Base-by-base conservation (phyloP, 2,797 vertebrate genomes). In the Chelidonichthys spinosus region DNA sequence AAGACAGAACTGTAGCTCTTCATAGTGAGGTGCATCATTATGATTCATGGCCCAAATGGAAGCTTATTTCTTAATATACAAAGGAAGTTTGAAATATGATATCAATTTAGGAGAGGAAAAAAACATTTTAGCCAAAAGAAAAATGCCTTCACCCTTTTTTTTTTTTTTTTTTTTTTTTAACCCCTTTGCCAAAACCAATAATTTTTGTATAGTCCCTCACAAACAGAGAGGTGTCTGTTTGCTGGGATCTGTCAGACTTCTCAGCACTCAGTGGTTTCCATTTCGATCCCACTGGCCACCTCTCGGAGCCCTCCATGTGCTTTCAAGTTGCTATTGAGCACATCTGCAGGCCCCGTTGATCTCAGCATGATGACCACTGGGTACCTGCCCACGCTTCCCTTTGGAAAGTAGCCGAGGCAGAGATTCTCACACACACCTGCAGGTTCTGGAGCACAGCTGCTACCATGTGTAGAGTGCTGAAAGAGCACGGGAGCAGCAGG, bases 391-490 rank as follows among this genome's bases (percentile, higher is more conserved):
- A 36, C 49, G 18, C 49, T 59, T 43, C 44, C 18, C 37, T 25
- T 25, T 25, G 25, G 25, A 25, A 25, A 35, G 35, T 39, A 47
- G 25, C 25, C 25, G 25, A 25, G 37, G 13, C 33, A 54, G 37
- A 52, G 47, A 37, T 79, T 75, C 52, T 77, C 49, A 54, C 2
- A 4, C 46, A 18, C 49, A 79, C 70, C 68, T 47, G n/a, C 70
- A 35, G 44, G 42, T 75, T 37, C 44, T 43, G 37, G 61, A 81
- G 62, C 70, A 59, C 68, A 70, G 78, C 73, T 59, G 69, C 61
- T 54, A 43, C 39, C 35, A 25, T 66, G 49, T 65, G 6, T 42
- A 46, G 10, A 32, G 65, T 11, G 37, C 56, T 56, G 44, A 71
- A 54, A 55, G 54, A 56, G 68, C 46, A 36, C 60, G 35, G 6